These are phyloP conservation scores for Mobula birostris DNA, from an alignment of 2,113 vertebrate species.

Conservation along the genomic window DNA sequence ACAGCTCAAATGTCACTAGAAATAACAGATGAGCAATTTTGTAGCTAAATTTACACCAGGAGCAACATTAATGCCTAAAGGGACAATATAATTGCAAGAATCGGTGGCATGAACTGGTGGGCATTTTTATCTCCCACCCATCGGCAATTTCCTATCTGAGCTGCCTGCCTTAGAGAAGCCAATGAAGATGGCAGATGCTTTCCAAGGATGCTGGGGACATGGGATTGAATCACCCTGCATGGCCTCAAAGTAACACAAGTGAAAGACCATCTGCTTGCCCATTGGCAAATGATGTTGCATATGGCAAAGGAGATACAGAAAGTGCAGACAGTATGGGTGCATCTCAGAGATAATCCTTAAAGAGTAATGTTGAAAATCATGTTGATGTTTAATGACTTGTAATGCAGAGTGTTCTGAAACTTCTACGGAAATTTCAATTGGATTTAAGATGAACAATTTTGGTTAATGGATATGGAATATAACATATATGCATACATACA, in stretches of 20 bases:
- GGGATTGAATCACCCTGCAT: neutral
- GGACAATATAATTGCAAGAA: neutral
- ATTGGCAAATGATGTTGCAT: conserved; percentile 15
- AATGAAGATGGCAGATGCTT: conserved; percentile 7
- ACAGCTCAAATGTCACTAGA: neutral
- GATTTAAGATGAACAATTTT: neutral
- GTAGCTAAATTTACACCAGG: neutral
- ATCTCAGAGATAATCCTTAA: too few relatives aligned
- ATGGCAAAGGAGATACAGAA: neutral
- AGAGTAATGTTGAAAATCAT: neutral
- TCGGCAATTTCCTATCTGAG: too few relatives aligned
- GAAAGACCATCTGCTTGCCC: neutral
- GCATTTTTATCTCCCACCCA: neutral
- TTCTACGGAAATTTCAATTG: neutral
- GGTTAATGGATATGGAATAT: neutral
- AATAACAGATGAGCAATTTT: neutral
- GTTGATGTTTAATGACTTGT: neutral
- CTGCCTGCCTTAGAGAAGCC: neutral
- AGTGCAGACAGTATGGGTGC: neutral
- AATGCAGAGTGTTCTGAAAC: neutral
- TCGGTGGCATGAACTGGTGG: neutral
- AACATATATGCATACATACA: neutral
- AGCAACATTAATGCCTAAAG: neutral
- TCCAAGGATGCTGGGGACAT: neutral
- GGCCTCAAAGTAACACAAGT: neutral